Percentiles rank a stretch among this genome's conserved stretches.
Conservation (phyloP, 2,113 vertebrate species). For the Elephas maximus region DNA sequence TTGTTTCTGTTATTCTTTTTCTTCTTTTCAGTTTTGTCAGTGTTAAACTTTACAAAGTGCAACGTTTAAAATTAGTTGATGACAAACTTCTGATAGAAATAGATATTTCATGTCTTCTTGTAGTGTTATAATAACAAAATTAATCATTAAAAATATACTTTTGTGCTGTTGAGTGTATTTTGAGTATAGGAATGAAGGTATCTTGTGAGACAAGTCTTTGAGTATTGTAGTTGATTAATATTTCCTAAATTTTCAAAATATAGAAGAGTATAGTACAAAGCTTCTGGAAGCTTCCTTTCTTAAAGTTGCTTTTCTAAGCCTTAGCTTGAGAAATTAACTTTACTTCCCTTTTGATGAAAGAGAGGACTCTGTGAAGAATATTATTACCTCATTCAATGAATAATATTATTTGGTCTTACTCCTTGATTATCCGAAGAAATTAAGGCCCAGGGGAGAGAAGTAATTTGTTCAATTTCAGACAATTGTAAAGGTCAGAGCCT, state of each 20-base stretch:
- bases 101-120: background rate
- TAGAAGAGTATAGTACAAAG: background rate
- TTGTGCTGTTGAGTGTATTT: constrained; percentile 17
- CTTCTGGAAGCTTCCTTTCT: constrained; percentile 30
- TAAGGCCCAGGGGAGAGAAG: background rate
- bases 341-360: constrained; percentile 52
- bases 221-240: background rate
- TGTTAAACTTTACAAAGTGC: background rate
- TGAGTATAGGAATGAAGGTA: background rate
- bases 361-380: constrained; percentile 29
- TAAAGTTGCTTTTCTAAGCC: background rate
- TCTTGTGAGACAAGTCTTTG: constrained; percentile 12
- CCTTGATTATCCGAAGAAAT: constrained; percentile 52
- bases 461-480: constrained; percentile 32
- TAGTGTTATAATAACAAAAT: background rate
- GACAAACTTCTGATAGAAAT: constrained; percentile 55
- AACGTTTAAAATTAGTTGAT: constrained; percentile 42
- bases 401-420: constrained; percentile 32
- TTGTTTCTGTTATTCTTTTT: background rate
- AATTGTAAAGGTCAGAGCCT: constrained; percentile 1
- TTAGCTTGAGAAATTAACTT: constrained; percentile 15
- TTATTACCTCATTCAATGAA: constrained; percentile 9
- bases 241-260: constrained; percentile 60
- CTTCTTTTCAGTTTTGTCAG: background rate
- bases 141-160: constrained; percentile 37